Percentiles rank a stretch among this genome's conserved stretches.
These are phyloP conservation scores for Echiichthys vipera DNA, from an alignment of 2,797 vertebrate genomes.

Conservation along the genomic window DNA sequence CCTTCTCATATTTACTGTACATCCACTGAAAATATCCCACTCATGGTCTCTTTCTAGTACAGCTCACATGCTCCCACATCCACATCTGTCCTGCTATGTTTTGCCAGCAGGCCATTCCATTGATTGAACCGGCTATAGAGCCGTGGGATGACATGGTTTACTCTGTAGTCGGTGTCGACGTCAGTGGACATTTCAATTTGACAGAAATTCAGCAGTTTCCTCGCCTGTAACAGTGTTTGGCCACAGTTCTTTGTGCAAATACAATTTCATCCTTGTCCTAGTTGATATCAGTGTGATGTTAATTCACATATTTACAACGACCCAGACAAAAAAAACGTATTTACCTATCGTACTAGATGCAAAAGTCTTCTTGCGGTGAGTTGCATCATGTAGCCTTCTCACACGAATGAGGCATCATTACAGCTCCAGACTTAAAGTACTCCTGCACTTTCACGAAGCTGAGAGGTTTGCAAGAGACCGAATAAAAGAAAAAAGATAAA, in stretches of 20 bases:
- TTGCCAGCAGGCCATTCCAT: conserved; percentile 55
- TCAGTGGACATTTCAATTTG: conserved; percentile 6
- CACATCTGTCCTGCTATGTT: conserved; percentile 62
- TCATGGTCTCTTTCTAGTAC: conserved; percentile 53
- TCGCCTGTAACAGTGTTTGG: background rate
- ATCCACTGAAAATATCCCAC: conserved; percentile 24
- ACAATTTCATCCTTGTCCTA: background rate
- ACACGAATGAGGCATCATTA: background rate
- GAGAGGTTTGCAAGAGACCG: background rate
- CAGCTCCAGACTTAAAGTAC: background rate
- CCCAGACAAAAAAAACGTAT: conserved; percentile 1
- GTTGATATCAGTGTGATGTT: background rate
- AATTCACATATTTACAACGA: conserved; percentile 5
- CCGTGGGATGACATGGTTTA: conserved; percentile 41
- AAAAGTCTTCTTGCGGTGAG: conserved; percentile 39
- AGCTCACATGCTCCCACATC: conserved; percentile 23
- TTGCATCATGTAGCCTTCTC: conserved; percentile 38
- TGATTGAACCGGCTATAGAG: conserved; percentile 45
- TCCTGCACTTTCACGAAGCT: background rate
- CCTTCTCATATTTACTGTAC: conserved; percentile 57
- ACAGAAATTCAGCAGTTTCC: conserved; percentile 23
- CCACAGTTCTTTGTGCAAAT: background rate
- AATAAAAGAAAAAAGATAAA: background rate
- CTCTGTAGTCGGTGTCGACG: conserved; percentile 4
- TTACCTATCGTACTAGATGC: conserved; percentile 6